Conservation (phyloP, 2,888 invertebrate genomes). For the Cistogaster globosa region DNA sequence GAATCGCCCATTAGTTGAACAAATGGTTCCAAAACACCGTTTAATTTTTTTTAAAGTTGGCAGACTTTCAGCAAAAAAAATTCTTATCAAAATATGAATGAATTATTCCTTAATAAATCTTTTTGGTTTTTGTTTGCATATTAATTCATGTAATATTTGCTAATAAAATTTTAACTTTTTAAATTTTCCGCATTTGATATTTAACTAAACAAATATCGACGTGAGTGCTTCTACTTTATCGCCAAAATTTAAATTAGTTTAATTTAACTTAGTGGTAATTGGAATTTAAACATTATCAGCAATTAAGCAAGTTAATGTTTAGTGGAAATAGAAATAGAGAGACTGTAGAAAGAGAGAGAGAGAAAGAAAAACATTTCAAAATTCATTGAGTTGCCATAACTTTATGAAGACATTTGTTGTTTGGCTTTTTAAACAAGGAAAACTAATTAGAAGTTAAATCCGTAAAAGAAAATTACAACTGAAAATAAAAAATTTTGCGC, state of each 20-base stretch:
- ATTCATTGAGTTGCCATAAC: background rate
- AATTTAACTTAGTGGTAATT: slow-evolving; percentile 25
- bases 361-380: slow-evolving; percentile 6
- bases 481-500: too few species aligned
- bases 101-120: too few species aligned
- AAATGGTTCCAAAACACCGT: too few species aligned
- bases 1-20: too few species aligned
- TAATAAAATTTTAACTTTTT: too few species aligned
- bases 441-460: background rate
- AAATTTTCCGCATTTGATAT: too few species aligned
- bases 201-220: background rate
- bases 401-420: background rate
- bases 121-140: too few species aligned
- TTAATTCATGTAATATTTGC: too few species aligned
- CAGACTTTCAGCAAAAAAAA: too few species aligned
- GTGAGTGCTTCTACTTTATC: background rate
- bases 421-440: background rate
- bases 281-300: slow-evolving; percentile 29
- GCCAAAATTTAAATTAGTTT: slow-evolving; percentile 32
- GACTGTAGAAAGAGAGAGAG: background rate
- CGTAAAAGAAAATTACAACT: too few species aligned
- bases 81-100: too few species aligned
- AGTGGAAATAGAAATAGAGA: background rate
- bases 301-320: background rate
- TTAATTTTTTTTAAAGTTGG: too few species aligned